These are phyloP conservation scores for Frieseomelitta varia DNA, from an alignment of 1,140 invertebrate species.

Conservation along the genomic window DNA sequence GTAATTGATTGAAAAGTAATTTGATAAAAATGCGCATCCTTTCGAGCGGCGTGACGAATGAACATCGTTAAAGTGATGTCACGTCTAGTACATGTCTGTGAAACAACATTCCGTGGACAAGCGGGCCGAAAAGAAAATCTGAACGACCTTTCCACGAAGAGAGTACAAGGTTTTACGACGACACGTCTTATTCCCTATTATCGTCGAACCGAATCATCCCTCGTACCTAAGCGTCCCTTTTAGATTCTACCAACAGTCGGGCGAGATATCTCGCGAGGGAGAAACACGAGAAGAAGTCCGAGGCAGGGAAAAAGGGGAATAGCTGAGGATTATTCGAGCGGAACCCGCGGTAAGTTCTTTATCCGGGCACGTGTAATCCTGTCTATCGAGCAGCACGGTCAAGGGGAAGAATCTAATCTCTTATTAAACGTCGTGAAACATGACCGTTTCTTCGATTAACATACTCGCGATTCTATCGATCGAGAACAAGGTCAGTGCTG, in stretches of 20 bases:
- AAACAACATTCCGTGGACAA: too few species aligned
- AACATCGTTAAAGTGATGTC: too few species aligned
- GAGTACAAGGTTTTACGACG: slow-evolving; percentile 15
- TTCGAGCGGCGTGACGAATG: too few species aligned
- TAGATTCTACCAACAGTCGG: slow-evolving; percentile 42
- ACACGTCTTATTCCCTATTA: slow-evolving; percentile 32
- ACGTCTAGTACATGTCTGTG: too few species aligned
- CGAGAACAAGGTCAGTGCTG: background rate
- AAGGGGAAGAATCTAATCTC: slow-evolving; percentile 18
- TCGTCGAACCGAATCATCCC: slow-evolving; percentile 31
- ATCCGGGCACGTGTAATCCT: slow-evolving; percentile 29
- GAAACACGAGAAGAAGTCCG: slow-evolving; percentile 15
- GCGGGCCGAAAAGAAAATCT: background rate
- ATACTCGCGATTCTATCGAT: slow-evolving; percentile 8
- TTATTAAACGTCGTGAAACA: slow-evolving; percentile 13
- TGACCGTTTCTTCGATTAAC: slow-evolving; percentile 16
- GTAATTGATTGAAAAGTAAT: too few species aligned
- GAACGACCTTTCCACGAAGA: background rate
- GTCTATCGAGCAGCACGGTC: background rate
- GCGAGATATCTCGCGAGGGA: slow-evolving; percentile 21
- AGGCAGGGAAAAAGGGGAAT: slow-evolving; percentile 26
- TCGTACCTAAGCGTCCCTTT: slow-evolving; percentile 35
- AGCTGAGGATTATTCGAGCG: slow-evolving; percentile 66
- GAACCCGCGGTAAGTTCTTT: slow-evolving; percentile 56
- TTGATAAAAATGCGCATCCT: too few species aligned